Percentiles rank a stretch among this genome's conserved stretches.
These are phyloP conservation scores for Agrochola lota DNA, from an alignment of 2,888 invertebrate species.

Conservation along the genomic window DNA sequence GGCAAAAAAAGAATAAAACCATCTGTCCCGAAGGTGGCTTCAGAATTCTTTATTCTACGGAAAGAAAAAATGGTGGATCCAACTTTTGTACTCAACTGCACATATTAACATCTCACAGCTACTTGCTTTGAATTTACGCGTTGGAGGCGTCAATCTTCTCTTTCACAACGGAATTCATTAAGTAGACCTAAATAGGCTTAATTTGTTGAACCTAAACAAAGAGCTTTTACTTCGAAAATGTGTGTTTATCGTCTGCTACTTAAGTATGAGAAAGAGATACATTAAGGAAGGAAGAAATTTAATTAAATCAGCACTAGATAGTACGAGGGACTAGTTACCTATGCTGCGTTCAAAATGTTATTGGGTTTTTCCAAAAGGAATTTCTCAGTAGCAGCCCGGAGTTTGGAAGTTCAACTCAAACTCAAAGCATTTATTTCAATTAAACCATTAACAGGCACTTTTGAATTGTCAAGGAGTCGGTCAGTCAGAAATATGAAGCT, in stretches of 20 bases:
- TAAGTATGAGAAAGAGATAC: background rate
- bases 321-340: background rate
- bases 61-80: background rate
- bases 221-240: slow-evolving; percentile 29
- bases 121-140: slow-evolving; percentile 51
- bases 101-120: slow-evolving; percentile 61
- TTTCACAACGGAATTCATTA: slow-evolving; percentile 38
- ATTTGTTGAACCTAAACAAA: slow-evolving; percentile 50
- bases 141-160: slow-evolving; percentile 50
- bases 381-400: no score
- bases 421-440: no score
- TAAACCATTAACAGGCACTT: no score
- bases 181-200: slow-evolving; percentile 47
- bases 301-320: background rate
- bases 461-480: no score
- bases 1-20: background rate
- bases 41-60: background rate
- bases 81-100: slow-evolving; percentile 40
- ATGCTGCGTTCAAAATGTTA: no score
- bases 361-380: no score
- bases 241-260: slow-evolving; percentile 18
- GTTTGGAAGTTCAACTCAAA: no score
- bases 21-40: background rate
- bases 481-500: no score
- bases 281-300: background rate